These are phyloP conservation scores for Dendrocopos noguchii DNA, from an alignment of 2,113 vertebrate genomes.

Conservation along the genomic window DNA sequence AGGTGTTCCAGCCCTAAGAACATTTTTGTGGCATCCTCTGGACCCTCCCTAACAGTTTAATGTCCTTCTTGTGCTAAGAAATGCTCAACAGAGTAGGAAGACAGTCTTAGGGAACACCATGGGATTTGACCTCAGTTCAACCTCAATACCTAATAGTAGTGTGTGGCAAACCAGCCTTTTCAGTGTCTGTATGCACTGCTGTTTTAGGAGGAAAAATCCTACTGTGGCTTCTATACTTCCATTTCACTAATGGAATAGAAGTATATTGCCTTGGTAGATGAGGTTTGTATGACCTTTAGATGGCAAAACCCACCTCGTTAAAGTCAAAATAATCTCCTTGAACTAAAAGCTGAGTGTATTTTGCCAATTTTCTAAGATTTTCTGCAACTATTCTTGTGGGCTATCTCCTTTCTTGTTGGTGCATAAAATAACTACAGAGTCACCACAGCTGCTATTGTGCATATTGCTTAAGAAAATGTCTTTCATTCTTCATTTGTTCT, in stretches of 20 bases:
- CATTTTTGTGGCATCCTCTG: too few relatives aligned
- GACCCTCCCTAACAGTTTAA: too few relatives aligned
- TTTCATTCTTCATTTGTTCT: slow-evolving; percentile 45
- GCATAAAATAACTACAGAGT: slow-evolving; percentile 13
- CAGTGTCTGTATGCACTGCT: neutral
- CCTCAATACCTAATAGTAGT: neutral
- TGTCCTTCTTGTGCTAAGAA: neutral
- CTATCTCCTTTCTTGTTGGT: neutral
- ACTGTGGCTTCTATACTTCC: neutral
- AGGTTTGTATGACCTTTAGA: neutral
- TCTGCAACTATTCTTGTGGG: neutral
- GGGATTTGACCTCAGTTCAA: neutral
- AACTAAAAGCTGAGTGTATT: neutral
- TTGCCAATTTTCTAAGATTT: neutral
- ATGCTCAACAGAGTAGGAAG: neutral
- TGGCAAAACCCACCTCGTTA: neutral
- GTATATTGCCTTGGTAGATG: neutral
- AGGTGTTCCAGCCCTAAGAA: too few relatives aligned
- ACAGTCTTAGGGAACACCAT: neutral
- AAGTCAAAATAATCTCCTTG: neutral
- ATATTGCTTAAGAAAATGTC: slow-evolving; percentile 1
- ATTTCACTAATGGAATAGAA: neutral
- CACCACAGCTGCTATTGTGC: neutral
- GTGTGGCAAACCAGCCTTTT: neutral
- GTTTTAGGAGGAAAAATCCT: neutral